These are phyloP conservation scores for Drosophila novamexicana DNA, from an alignment of 1,140 invertebrate species.

Conservation along the genomic window DNA sequence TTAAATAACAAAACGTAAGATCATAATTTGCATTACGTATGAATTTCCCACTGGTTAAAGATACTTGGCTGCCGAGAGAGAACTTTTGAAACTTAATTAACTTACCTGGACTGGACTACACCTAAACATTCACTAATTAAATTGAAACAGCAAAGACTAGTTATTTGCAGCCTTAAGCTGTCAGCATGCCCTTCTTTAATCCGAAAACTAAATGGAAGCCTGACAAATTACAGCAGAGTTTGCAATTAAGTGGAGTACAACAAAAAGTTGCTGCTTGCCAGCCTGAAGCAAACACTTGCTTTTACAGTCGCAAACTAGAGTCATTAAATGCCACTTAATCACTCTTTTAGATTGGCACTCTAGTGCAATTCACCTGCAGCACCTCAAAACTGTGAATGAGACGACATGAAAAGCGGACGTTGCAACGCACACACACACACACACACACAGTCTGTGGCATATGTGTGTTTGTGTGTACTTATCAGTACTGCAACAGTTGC, in stretches of 20 bases:
- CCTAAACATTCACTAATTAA: not conserved
- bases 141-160: not conserved
- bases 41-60: constrained; percentile 8
- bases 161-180: no score
- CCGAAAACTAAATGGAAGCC: not conserved
- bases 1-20: no score
- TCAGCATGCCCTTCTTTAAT: no score
- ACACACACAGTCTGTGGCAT: not conserved
- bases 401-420: not conserved
- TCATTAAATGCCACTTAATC: constrained; percentile 72
- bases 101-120: not conserved
- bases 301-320: constrained; percentile 10
- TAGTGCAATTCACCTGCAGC: constrained; percentile 1
- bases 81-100: constrained; percentile 46
- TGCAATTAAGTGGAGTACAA: not conserved
- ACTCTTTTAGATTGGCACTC: constrained; percentile 48
- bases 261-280: not conserved
- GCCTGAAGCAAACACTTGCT: constrained; percentile 3
- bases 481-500: constrained; percentile 16
- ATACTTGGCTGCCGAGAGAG: no score
- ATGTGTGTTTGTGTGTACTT: not conserved
- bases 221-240: not conserved
- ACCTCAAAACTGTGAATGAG: constrained; percentile 9
- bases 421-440: no score
- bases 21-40: not conserved